A percentile compares a stretch with the other conserved stretches of the same genome.
phyloP scores from a whole-genome alignment of 2,113 vertebrate species.

The Bos javanicus region DNA sequence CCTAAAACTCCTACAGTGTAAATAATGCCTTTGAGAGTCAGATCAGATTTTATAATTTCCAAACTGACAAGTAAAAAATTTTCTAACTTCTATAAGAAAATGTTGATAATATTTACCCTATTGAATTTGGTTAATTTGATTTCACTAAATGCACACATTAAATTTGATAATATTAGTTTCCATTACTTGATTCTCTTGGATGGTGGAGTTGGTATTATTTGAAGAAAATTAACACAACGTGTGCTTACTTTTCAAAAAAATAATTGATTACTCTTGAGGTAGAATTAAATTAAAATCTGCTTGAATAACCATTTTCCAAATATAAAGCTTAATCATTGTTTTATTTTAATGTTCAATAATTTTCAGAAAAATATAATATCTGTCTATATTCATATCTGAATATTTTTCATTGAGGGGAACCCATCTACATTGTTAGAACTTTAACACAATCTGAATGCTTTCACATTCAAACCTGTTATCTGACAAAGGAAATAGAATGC shows the following conservation, averaged over 20 bases:
- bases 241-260: not conserved
- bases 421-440: not conserved
- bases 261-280: not conserved
- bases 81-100: not conserved
- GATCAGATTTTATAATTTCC: not conserved
- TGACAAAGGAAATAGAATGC: not conserved
- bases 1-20: not conserved
- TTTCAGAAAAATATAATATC: not conserved
- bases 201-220: not conserved
- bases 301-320: not conserved
- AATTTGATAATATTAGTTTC: not conserved
- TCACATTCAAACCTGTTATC: not conserved
- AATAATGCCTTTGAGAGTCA: not conserved
- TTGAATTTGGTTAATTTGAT: not conserved
- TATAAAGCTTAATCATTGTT: not conserved
- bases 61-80: not conserved
- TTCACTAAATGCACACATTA: not conserved
- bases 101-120: not conserved
- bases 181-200: not conserved
- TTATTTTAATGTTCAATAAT: not conserved
- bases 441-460: not conserved
- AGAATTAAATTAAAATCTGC: not conserved
- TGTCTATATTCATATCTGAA: not conserved
- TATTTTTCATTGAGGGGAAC: not conserved
- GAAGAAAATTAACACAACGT: not conserved